Evolutionary conservation across 1,140 invertebrate genomes (phyloP).

Genomic region (Tetragonula clypearis): DNA sequence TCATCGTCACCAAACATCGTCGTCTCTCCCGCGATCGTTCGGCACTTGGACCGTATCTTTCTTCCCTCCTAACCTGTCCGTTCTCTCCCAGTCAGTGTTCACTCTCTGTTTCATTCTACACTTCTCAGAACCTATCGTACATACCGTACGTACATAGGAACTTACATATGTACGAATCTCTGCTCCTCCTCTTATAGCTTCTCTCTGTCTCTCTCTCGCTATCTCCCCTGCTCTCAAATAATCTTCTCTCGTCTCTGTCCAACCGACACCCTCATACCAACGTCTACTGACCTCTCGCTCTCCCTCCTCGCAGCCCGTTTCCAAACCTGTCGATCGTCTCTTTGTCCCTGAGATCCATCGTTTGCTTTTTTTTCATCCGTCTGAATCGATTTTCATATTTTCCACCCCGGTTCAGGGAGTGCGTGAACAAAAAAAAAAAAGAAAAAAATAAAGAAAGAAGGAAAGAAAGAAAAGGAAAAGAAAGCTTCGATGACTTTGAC

Average conservation of each 20-base stretch:
- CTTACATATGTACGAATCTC: conserved; percentile 23
- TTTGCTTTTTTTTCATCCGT: not conserved
- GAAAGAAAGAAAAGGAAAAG: no score
- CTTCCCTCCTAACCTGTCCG: not conserved
- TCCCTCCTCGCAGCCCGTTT: not conserved
- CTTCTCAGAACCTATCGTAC: not conserved
- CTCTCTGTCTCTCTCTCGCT: conserved; percentile 8
- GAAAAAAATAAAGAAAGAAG: no score
- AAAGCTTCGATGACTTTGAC: not conserved
- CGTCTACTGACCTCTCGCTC: conserved; percentile 27
- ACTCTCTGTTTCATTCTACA: conserved; percentile 33
- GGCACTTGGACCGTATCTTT: conserved; percentile 44
- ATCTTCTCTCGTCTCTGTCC: not conserved
- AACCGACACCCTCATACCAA: conserved; percentile 5
- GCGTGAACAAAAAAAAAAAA: not conserved
- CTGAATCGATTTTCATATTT: conserved; percentile 33
- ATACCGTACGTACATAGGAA: conserved; percentile 1
- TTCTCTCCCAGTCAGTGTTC: not conserved
- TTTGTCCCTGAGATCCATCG: not conserved
- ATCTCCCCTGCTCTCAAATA: not conserved
- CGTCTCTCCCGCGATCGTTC: conserved; percentile 1
- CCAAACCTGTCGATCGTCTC: conserved; percentile 22
- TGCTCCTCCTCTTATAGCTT: conserved; percentile 29
- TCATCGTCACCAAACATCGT: conserved; percentile 13
- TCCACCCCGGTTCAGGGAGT: not conserved